Evolutionary conservation across 2,888 invertebrate species (phyloP).

Genomic region (Apeira syringaria): DNA sequence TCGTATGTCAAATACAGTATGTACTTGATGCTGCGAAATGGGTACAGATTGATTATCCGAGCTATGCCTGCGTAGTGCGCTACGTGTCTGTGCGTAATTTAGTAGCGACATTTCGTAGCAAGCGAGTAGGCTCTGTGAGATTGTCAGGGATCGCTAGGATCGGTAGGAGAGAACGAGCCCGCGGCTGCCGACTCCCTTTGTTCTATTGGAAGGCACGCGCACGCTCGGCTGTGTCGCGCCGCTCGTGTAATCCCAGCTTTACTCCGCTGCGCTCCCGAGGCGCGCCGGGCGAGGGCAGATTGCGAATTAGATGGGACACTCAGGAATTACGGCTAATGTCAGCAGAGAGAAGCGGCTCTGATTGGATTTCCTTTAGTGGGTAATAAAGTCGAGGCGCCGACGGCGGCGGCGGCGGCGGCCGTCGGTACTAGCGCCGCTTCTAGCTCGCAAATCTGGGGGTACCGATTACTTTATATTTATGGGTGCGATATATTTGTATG

Average conservation of each 20-base stretch:
- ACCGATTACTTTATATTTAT: slow-evolving; percentile 11
- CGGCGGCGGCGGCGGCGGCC: background rate
- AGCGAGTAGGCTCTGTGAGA: no score
- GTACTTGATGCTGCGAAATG: no score
- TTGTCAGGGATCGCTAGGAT: no score
- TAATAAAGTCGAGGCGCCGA: slow-evolving; percentile 5
- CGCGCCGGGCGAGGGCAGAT: background rate
- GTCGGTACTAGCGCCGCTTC: background rate
- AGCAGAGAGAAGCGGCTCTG: slow-evolving; percentile 14
- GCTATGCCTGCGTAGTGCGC: no score
- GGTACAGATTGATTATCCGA: no score
- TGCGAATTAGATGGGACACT: slow-evolving; percentile 20
- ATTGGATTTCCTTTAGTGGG: slow-evolving; percentile 18
- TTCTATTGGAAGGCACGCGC: no score
- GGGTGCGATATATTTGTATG: slow-evolving; percentile 4
- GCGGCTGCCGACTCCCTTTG: no score
- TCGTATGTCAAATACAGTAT: no score
- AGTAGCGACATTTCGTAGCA: no score
- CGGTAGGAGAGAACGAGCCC: no score
- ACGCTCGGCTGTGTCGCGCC: no score
- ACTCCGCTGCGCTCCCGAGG: background rate
- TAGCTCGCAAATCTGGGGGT: slow-evolving; percentile 1
- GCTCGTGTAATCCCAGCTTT: background rate
- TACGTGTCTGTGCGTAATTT: no score
- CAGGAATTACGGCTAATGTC: slow-evolving; percentile 21